Conservation (phyloP, 2,113 vertebrate genomes). For the Romanogobio albipinnatus region DNA sequence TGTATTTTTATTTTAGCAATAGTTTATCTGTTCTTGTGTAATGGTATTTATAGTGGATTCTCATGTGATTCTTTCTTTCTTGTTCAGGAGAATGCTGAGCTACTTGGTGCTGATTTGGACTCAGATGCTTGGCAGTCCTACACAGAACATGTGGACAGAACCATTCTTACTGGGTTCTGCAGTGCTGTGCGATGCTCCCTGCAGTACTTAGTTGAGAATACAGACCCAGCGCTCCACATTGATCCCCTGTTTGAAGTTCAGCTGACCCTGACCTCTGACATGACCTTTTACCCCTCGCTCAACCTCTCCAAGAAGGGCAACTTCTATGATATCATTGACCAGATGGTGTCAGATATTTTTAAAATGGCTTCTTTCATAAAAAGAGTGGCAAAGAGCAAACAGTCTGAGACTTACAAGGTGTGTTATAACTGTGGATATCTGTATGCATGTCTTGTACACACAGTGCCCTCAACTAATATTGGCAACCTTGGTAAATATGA, state of each 20-base stretch:
- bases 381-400: constrained; percentile 72
- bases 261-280: constrained; percentile 73
- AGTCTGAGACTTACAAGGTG: constrained; percentile 76
- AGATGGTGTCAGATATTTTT: constrained; percentile 75
- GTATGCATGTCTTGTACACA: background rate
- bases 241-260: constrained; percentile 79
- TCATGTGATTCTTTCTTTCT: background rate
- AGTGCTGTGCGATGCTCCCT: constrained; percentile 79
- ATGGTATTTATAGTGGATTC: background rate
- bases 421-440: constrained; percentile 62
- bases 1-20: too few relatives aligned
- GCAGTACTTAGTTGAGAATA: constrained; percentile 80
- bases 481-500: too few relatives aligned
- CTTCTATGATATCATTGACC: constrained; percentile 76
- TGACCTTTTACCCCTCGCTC: constrained; percentile 75
- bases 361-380: constrained; percentile 73
- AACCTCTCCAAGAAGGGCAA: constrained; percentile 73
- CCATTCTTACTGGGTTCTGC: constrained; percentile 78
- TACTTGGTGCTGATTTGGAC: constrained; percentile 74
- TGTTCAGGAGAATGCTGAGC: constrained; percentile 78
- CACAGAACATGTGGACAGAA: constrained; percentile 76
- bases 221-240: constrained; percentile 69
- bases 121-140: constrained; percentile 79
- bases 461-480: too few relatives aligned
- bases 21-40: background rate